Base-by-base conservation (phyloP, 2,888 invertebrate genomes). In the Plagodis dolabraria region DNA sequence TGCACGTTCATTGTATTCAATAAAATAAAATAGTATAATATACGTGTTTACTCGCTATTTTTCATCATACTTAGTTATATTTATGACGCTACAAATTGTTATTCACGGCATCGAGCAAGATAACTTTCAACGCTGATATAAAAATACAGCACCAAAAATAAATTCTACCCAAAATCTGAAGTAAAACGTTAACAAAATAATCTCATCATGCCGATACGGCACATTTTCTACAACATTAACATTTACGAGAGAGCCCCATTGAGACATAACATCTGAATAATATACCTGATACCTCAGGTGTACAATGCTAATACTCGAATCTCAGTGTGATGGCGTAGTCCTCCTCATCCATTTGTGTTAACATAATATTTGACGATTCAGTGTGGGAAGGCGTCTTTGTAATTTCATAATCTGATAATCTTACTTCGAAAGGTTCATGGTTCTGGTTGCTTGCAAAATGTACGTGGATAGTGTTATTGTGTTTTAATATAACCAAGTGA, bases 221-320 rank as follows among this genome's bases (percentile, higher is more conserved):
- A 65, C 64, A 64, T 70, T 67, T 65, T 55, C 53, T 38, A 49
- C 60, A 63, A 51, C 68, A 67, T 74, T 71, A 73, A 69, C 73
- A 69, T 79, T 74, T 72, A 74, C 69, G 70, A 70, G 60, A 63
- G 69, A 75, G 70, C 75, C 72, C 71, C 57, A 71, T 69, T 71
- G 70, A 73, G 69, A 75, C 74, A 68, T 76, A 72, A 75, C 69
- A 63, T 69, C 64, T 70, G 71, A 70, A 71, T 77, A 73, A 74
- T 75, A 75, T 72, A 69, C 61, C 70, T 40, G 40, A 40, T 40
- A 40, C 10, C 40, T 74, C 74, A 76, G 77, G 74, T 77, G 72
- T 75, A 74, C 71, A 70, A 76, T 72, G 64, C 64, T 68, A 75
- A 76, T 73, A 65, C 68, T 64, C 61, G 56, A 64, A 65, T 66